Conservation (phyloP, 1,140 invertebrate genomes). For the Sitobion miscanthi region DNA sequence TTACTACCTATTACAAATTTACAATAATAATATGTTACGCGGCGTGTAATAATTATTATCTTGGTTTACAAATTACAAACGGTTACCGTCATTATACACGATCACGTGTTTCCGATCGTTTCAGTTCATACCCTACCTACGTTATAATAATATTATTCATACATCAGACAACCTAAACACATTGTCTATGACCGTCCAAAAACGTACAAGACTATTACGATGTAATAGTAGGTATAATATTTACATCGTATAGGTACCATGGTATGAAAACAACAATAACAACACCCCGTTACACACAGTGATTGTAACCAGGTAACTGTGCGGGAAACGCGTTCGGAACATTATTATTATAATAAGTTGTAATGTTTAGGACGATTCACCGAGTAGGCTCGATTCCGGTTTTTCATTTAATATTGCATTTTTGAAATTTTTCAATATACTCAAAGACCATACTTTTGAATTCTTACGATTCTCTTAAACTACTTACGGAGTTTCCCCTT, state of each 20-base stretch:
- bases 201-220: constrained; percentile 1
- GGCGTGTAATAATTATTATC: neutral
- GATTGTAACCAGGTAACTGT: neutral
- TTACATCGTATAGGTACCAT: neutral
- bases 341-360: neutral
- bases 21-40: neutral
- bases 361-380: too few relatives aligned
- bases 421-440: too few relatives aligned
- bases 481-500: too few relatives aligned
- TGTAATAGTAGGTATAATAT: neutral
- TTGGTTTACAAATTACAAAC: neutral
- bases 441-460: too few relatives aligned
- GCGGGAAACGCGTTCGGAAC: neutral
- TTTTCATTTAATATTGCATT: too few relatives aligned
- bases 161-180: neutral
- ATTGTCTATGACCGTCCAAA: neutral
- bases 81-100: neutral
- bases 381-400: too few relatives aligned
- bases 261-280: neutral
- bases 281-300: neutral
- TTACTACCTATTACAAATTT: neutral
- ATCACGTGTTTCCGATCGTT: neutral
- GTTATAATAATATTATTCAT: neutral
- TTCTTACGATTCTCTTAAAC: too few relatives aligned
- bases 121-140: neutral